phyloP scores from a whole-genome alignment of 2,797 vertebrate species.

The Stomatorhinus walkeri region DNA sequence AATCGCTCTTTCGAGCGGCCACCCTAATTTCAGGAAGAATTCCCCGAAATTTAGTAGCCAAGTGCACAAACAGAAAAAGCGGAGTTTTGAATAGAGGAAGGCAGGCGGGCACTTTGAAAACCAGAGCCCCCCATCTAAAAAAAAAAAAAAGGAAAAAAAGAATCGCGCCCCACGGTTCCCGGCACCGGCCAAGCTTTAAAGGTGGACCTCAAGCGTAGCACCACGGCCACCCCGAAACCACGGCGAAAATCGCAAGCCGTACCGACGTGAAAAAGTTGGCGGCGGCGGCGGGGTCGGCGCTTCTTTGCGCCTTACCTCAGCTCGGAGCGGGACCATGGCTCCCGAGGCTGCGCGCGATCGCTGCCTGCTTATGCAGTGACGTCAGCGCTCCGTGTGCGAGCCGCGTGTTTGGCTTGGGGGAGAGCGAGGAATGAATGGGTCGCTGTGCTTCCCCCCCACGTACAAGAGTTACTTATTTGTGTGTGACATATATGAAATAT shows the following conservation, averaged over 20 bases:
- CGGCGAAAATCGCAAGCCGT: neutral
- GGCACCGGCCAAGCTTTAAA: neutral
- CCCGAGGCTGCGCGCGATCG: neutral
- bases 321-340: constrained; percentile 11
- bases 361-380: constrained; percentile 16
- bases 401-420: neutral
- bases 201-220: neutral
- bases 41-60: neutral
- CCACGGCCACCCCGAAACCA: neutral
- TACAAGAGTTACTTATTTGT: neutral
- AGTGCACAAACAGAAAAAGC: neutral
- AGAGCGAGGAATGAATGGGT: neutral
- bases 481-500: neutral
- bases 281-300: neutral
- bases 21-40: neutral
- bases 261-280: neutral
- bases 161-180: neutral
- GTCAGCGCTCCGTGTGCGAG: constrained; percentile 8
- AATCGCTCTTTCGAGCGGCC: neutral
- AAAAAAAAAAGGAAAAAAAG: neutral
- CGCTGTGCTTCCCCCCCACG: neutral
- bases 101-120: constrained; percentile 20
- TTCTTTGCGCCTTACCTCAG: constrained; percentile 18
- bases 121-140: neutral
- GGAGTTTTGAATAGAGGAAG: neutral